Conservation (phyloP, 2,888 invertebrate genomes). For the Palloptera scutellata region DNA sequence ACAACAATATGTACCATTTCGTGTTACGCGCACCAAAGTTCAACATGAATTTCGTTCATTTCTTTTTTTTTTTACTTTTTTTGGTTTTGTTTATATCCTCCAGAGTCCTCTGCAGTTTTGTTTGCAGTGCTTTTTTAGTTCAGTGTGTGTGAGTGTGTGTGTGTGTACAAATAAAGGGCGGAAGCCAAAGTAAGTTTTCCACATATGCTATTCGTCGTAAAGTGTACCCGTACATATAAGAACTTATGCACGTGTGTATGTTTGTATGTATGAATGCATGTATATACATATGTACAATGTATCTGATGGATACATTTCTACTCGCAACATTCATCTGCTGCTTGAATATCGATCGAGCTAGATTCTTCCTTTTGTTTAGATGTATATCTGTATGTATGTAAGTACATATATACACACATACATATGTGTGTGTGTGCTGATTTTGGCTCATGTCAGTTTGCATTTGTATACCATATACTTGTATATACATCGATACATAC, state of each 20-base stretch:
- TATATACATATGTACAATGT: background rate
- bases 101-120: conserved; percentile 16
- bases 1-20: too few relatives aligned
- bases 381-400: too few relatives aligned
- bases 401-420: background rate
- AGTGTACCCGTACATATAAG: too few relatives aligned
- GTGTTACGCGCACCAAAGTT: too few relatives aligned
- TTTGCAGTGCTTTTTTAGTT: background rate
- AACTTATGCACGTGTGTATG: background rate
- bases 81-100: too few relatives aligned
- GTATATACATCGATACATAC: too few relatives aligned
- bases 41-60: too few relatives aligned
- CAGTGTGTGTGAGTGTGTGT: background rate
- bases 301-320: background rate
- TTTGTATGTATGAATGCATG: background rate
- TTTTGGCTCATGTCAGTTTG: background rate
- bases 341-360: conserved; percentile 24
- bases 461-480: too few relatives aligned
- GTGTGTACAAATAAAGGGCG: conserved; percentile 13
- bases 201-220: background rate
- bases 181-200: conserved; percentile 23
- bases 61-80: background rate
- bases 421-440: background rate
- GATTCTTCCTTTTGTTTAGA: background rate
- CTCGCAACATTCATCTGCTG: conserved; percentile 17